Conservation (phyloP, 2,888 invertebrate species). For the Phrixothrix hirtus region DNA sequence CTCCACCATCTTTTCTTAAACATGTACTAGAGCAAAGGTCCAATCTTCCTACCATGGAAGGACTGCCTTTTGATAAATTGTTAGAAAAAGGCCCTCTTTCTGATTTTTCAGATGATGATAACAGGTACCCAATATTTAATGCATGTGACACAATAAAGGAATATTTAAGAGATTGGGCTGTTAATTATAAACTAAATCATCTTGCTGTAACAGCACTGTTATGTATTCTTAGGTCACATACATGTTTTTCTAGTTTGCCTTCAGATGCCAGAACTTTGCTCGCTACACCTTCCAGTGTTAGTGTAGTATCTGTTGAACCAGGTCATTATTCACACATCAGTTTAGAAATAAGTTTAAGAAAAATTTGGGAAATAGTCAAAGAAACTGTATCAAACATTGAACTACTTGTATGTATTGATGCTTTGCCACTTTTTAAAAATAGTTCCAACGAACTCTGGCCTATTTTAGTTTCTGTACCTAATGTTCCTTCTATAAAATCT, state of each 20-base stretch:
- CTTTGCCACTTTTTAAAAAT: conserved; percentile 1
- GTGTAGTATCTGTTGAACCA: conserved; percentile 3
- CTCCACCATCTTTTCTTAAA: too few species aligned
- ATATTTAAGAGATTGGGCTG: not conserved
- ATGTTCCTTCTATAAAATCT: conserved; percentile 1
- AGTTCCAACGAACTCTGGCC: too few species aligned
- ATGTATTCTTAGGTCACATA: not conserved
- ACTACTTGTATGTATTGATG: conserved; percentile 1
- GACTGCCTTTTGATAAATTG: not conserved
- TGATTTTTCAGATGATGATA: not conserved
- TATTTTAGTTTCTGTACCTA: not conserved
- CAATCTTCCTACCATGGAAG: not conserved
- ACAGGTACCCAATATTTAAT: not conserved
- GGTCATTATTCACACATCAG: too few species aligned
- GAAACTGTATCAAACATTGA: not conserved
- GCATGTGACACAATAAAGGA: not conserved
- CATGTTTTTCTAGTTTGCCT: conserved; percentile 10
- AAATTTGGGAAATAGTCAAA: not conserved
- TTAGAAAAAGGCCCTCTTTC: not conserved
- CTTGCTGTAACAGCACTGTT: not conserved
- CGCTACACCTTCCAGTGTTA: conserved; percentile 7
- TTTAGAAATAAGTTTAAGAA: too few species aligned
- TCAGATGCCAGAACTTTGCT: conserved; percentile 22
- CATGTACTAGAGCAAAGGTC: too few species aligned
- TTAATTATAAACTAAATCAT: not conserved